These are phyloP conservation scores for Antheraea assamensis DNA, from an alignment of 2,888 invertebrate genomes.

Conservation along the genomic window DNA sequence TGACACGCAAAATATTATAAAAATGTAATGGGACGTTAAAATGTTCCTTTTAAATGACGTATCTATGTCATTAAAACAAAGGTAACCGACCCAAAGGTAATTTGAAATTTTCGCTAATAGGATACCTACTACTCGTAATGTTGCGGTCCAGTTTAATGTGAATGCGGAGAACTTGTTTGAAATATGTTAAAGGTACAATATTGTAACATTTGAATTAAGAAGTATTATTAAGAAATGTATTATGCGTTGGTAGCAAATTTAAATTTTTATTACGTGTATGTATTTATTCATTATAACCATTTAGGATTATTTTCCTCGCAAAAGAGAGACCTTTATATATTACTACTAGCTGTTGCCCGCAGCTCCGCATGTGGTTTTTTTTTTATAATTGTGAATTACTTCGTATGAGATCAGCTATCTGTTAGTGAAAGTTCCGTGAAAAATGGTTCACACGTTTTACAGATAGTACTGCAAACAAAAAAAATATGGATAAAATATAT, in stretches of 20 bases:
- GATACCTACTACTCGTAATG: slow-evolving; percentile 24
- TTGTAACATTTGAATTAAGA: slow-evolving; percentile 12
- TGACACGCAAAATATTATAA: background rate
- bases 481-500: no score
- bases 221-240: background rate
- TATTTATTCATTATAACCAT: background rate
- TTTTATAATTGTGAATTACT: no score
- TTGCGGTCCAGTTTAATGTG: slow-evolving; percentile 17
- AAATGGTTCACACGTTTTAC: no score
- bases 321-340: no score
- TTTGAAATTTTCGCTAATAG: slow-evolving; percentile 42
- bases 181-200: background rate
- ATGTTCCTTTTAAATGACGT: slow-evolving; percentile 39
- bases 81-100: slow-evolving; percentile 28
- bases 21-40: background rate
- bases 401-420: no score
- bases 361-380: no score
- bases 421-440: no score
- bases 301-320: background rate
- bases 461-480: no score
- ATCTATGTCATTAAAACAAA: slow-evolving; percentile 33
- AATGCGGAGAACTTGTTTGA: slow-evolving; percentile 13
- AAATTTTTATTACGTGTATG: background rate
- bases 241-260: background rate
- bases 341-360: no score